Evolutionary conservation across 2,113 vertebrate species (phyloP), one percentile per base, ranked within the genome.

Genomic region (Geococcyx californianus): DNA sequence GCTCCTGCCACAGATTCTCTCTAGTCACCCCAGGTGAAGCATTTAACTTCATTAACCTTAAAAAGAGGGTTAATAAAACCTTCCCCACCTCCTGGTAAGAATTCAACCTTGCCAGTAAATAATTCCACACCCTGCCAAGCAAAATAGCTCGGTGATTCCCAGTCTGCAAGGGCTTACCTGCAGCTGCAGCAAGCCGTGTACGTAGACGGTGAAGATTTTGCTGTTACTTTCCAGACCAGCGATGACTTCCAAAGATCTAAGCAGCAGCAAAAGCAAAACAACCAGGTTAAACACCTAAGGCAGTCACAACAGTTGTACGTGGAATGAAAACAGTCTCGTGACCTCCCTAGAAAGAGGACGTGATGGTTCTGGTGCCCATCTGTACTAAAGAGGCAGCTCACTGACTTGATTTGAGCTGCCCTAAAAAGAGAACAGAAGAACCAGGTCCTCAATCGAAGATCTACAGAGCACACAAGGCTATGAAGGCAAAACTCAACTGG

Each of bases 201-300:
- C 99, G 0, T 98, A 98, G 68, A 99, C 98, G 0, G 99, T 99
- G 97, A 99, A 99, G 88, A 99, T 98, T 92, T 98, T 98, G 97
- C 99, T 99, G 95, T 98, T 99, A 64, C 99, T 99, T 95, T 99
- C 99, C 96, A 99, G 97, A 29, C 99, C 99, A 25, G 99, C 98
- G 18, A 99, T 98, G 93, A 99, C 98, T 96, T 99, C 99, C 97
- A 99, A 92, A 25, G 99, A 99, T 91, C 99, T 99, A 75, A 47
- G 93, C 52, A 24, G 7, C 0, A 74, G 14, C 26, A 60, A 86
- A 80, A 83, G 31, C 16, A 54, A 81, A 87, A 84, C 0, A 14
- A 56, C 9, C 3, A 2, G 18, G 16, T 67, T 40, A 44, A 69
- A 51, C 4, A 33, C n/a, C 47, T 34, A 12, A 31, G 36, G 55